Evolutionary conservation across 2,797 vertebrate species (phyloP), one percentile per base, ranked within the genome.

Genomic region (Percopsis omiscomaycus): DNA sequence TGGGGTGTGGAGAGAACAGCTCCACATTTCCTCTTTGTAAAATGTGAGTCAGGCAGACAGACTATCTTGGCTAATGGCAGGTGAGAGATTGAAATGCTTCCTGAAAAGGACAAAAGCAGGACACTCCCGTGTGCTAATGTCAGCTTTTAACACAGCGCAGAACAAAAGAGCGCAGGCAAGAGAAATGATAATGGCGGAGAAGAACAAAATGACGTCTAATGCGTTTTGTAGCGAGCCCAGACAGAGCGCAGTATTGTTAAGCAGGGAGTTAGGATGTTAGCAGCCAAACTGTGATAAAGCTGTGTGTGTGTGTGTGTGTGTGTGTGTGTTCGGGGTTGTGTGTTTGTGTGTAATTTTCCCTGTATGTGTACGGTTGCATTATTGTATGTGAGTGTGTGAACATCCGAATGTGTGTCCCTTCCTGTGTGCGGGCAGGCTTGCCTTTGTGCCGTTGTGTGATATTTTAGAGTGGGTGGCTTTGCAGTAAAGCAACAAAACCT

Each of bases 31-130:
- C 70, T 62, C 49, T 66, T 70, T 66, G 74, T 77, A 83, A 86
- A 84, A 83, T 83, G 80, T 67, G 85, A 86, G 80, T 83, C 75
- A 69, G 81, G 70, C 76, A 78, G 82, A 80, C 78, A 80, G 76
- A 68, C 56, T 64, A 46, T 64, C 79, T 78, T 73, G 66, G 66
- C 72, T 90, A 89, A 89, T 87, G 79, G 82, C 80, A 88, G 85
- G 83, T 87, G 75, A 84, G 84, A 83, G 81, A 89, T 78, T 75
- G 84, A 84, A 89, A 86, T 76, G 82, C 77, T 80, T 85, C 73
- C 47, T 44, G 69, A 74, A 85, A 85, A 78, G 80, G 81, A 86
- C 80, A 83, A 84, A 85, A 75, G 59, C 80, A 66, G 78, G 70
- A 75, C 75, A 67, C 73, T 74, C 54, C 16, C 29, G 48, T 44